phyloP scores from a whole-genome alignment of 2,113 vertebrate genomes.

The Chaetodon auriga region DNA sequence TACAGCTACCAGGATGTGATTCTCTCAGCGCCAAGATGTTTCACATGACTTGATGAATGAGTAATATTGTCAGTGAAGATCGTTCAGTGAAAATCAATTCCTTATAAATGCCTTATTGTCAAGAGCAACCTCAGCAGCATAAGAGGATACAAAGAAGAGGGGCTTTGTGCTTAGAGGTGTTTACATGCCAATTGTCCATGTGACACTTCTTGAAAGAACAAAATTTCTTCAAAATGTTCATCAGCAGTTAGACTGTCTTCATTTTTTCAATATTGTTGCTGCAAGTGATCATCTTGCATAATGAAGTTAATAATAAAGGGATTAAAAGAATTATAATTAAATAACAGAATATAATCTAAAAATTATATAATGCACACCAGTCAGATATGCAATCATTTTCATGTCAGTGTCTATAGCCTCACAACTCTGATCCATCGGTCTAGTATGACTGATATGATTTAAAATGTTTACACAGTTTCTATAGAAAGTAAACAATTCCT shows the following conservation, averaged over 20 bases:
- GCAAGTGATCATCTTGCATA: not conserved
- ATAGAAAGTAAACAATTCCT: not conserved
- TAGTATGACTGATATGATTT: constrained; percentile 3
- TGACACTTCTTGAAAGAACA: not conserved
- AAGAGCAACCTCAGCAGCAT: not conserved
- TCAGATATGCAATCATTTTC: not conserved
- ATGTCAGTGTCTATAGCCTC: not conserved
- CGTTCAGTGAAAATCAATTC: constrained; percentile 22
- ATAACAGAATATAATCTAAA: not conserved
- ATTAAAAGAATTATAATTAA: not conserved
- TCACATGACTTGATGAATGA: constrained; percentile 73
- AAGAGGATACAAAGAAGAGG: not conserved
- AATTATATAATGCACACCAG: not conserved
- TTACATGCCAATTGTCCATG: not conserved
- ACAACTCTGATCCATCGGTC: not conserved
- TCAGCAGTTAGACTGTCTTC: not conserved
- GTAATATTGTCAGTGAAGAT: constrained; percentile 46
- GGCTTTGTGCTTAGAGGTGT: constrained; percentile 1
- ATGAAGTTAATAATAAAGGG: not conserved
- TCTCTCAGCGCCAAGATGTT: constrained; percentile 52
- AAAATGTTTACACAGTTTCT: not conserved
- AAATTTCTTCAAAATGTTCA: not conserved
- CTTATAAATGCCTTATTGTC: constrained; percentile 25
- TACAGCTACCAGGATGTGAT: constrained; percentile 59
- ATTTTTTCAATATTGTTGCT: not conserved